Evolutionary conservation across 2,797 vertebrate species (phyloP).

Genomic region (Moxostoma hubbsi): DNA sequence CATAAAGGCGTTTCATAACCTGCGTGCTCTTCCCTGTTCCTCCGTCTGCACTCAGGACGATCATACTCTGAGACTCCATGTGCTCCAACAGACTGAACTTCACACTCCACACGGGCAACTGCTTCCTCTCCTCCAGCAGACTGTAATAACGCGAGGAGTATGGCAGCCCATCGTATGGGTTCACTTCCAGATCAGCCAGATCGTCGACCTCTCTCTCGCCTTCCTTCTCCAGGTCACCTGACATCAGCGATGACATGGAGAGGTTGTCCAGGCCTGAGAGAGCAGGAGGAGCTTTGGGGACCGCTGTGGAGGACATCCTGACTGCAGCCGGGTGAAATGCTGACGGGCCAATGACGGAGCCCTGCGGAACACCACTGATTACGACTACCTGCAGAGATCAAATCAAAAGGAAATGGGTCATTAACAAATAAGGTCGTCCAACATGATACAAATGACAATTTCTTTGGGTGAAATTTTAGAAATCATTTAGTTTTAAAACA

Average conservation of each 20-base stretch:
- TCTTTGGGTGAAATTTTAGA: too few relatives aligned
- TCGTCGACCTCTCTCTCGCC: conserved; percentile 59
- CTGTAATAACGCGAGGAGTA: conserved; percentile 92
- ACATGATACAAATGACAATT: too few relatives aligned
- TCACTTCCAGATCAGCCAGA: conserved; percentile 86
- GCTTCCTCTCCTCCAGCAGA: conserved; percentile 81
- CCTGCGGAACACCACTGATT: conserved; percentile 43
- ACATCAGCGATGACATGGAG: conserved; percentile 77
- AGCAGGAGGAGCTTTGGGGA: conserved; percentile 19
- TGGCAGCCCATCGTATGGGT: conserved; percentile 93
- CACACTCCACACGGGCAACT: conserved; percentile 83
- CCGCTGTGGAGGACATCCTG: conserved; percentile 66
- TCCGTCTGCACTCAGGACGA: conserved; percentile 84
- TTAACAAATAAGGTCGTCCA: too few relatives aligned
- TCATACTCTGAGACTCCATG: conserved; percentile 83
- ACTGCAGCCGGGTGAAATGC: conserved; percentile 8
- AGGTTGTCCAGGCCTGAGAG: conserved; percentile 67
- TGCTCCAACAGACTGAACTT: conserved; percentile 85
- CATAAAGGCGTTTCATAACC: conserved; percentile 58
- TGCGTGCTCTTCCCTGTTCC: conserved; percentile 94
- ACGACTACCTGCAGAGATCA: conserved; percentile 63
- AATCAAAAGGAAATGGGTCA: neutral
- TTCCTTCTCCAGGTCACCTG: conserved; percentile 73
- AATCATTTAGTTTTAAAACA: too few relatives aligned
- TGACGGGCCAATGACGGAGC: conserved; percentile 25